phyloP scores from a whole-genome alignment of 2,113 vertebrate genomes.

The Melanerpes formicivorus region DNA sequence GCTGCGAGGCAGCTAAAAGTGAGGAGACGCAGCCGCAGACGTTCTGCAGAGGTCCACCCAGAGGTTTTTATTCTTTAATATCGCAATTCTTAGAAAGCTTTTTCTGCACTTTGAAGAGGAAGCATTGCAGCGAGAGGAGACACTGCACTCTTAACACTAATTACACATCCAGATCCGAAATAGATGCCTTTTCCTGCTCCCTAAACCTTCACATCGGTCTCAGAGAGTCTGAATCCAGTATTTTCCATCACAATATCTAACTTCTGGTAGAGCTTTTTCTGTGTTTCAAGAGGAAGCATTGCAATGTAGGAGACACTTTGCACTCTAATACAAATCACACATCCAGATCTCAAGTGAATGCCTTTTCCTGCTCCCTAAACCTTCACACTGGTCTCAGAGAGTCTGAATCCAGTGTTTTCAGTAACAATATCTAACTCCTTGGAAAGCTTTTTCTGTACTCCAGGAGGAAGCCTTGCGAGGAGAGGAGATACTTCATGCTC shows the following conservation, averaged over 20 bases:
- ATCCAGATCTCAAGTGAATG: too few species aligned
- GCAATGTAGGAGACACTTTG: background rate
- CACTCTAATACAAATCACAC: background rate
- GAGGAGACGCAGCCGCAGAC: background rate
- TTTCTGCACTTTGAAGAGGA: background rate
- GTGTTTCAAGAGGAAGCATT: background rate
- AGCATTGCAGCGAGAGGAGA: background rate
- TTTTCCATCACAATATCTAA: background rate
- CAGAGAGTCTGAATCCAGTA: too few species aligned
- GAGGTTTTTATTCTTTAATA: background rate
- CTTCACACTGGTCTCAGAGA: too few species aligned
- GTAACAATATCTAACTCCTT: background rate
- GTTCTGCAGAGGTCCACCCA: background rate
- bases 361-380: too few species aligned
- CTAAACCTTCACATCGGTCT: too few species aligned
- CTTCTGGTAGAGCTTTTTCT: conserved; percentile 18
- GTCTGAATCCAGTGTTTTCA: too few species aligned
- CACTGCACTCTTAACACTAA: background rate
- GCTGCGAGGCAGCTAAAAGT: background rate
- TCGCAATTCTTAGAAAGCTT: conserved; percentile 16
- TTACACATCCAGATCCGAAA: too few species aligned
- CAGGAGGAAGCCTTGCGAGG: background rate
- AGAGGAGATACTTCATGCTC: background rate
- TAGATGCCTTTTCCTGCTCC: too few species aligned
- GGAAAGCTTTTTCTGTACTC: background rate